A percentile compares a stretch with the other conserved stretches of the same genome.
phyloP scores from a whole-genome alignment of 2,888 invertebrate genomes.

The Seladonia tumulorum region DNA sequence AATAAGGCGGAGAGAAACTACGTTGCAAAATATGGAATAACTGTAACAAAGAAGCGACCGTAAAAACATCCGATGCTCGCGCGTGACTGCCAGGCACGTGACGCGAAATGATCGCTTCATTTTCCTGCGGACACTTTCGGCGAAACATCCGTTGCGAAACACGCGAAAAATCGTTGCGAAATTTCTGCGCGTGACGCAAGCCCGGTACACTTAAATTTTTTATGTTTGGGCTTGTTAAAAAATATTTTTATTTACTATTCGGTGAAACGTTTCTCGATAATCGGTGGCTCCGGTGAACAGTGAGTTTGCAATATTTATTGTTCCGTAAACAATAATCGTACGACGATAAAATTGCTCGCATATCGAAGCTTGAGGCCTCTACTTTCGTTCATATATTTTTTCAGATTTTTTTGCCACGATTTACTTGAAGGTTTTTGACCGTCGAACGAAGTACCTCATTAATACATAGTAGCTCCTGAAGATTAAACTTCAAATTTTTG shows the following conservation, averaged over 20 bases:
- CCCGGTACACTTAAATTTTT: background rate
- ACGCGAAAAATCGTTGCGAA: background rate
- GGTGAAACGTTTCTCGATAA: background rate
- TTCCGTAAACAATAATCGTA: background rate
- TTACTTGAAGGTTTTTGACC: no score
- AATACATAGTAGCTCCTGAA: no score
- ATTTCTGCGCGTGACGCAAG: background rate
- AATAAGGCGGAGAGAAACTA: conserved; percentile 2
- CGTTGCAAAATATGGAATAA: background rate
- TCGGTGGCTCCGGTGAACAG: background rate
- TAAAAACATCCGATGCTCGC: background rate
- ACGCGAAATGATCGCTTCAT: background rate
- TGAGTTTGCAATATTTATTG: background rate
- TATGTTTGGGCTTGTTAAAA: background rate
- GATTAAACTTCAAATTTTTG: no score
- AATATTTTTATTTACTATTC: background rate
- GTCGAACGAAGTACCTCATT: no score
- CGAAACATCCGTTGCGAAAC: background rate
- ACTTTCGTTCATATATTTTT: background rate
- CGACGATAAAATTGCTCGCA: background rate
- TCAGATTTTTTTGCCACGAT: no score
- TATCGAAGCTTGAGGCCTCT: background rate
- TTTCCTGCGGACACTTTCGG: background rate
- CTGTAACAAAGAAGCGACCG: conserved; percentile 12
- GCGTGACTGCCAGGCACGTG: background rate